Base-by-base conservation (phyloP, 1,140 invertebrate species). In the Hydropsyche tenuis region DNA sequence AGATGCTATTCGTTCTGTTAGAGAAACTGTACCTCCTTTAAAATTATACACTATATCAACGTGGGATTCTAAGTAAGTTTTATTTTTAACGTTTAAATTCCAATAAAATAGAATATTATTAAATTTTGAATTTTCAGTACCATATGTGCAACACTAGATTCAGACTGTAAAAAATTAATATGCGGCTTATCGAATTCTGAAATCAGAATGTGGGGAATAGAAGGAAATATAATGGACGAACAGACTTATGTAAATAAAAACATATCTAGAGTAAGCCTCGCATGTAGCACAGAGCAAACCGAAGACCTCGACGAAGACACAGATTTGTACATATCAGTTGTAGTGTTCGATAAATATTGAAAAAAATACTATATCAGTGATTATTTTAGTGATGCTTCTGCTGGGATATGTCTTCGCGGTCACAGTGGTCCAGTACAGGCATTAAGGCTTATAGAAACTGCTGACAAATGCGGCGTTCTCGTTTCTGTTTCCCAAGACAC, bases 401-500 rank as follows among this genome's bases (percentile, higher is more conserved):
- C 86, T 42, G 88, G 88, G 23, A 78, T 90, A 72, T 84, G 86
- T 69, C 81, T 94, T 42, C 85, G 90, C 78, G 93, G 92, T 5
- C 93, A 95, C 78, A 88, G 87, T 11, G 90, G 90, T 30, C 86
- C 92, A 22, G 88, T 95, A 2, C 92, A 93, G 79, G 90, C 90
- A 75, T 86, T 93, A 42, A 87, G 86, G 77, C 92, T 93, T 79
- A 82, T 90, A 53, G 78, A 83, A 51, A 80, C 89, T 78, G 84
- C 87, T 60, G 81, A 87, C 53, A 80, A 82, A 74, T 85, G 86
- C 75, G 83, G 86, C 64, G 82, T 91, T 74, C 81, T 94, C 43
- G 81, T 94, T 60, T 93, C 92, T 20, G 89, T 90, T 45, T 94
- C 93, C 27, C 90, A 92, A 80, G 94, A 95, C 81, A 88, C 86